Percentiles rank a stretch among this genome's conserved stretches.
Conservation (phyloP, 2,797 vertebrate genomes). For the Sphenopsis melanotis region DNA sequence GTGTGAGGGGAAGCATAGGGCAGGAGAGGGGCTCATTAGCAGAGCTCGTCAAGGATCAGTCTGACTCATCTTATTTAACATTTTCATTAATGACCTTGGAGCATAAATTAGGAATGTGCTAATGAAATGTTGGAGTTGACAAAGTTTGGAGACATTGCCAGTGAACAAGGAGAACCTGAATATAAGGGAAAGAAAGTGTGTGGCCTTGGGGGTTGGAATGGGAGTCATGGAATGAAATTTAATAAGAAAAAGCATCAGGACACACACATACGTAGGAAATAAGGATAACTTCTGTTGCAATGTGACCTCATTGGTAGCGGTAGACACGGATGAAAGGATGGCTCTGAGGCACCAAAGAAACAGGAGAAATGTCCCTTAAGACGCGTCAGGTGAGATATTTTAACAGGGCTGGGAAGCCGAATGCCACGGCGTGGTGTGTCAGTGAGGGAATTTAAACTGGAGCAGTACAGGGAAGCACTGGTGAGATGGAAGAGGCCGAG, state of each 20-base stretch:
- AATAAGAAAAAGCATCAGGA: neutral
- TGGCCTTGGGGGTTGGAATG: neutral
- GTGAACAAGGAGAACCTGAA: slow-evolving; percentile 24
- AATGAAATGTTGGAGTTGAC: slow-evolving; percentile 62
- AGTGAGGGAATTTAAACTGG: neutral
- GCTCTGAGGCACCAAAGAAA: neutral
- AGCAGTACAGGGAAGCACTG: neutral
- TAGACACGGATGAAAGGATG: neutral
- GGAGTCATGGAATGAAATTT: neutral
- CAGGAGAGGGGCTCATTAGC: slow-evolving; percentile 65
- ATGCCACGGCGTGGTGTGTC: neutral
- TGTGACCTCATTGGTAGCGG: neutral
- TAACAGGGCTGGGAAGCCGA: neutral
- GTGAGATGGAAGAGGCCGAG: neutral
- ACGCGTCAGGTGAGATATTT: neutral
- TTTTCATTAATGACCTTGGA: slow-evolving; percentile 67
- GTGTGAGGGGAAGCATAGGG: slow-evolving; percentile 44
- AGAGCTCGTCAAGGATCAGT: slow-evolving; percentile 56
- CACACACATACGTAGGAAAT: neutral
- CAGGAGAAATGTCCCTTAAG: neutral
- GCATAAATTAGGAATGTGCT: slow-evolving; percentile 60
- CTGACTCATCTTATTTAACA: slow-evolving; percentile 68
- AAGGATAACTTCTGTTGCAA: neutral
- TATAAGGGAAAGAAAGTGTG: neutral
- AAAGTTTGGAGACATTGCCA: slow-evolving; percentile 50